Evolutionary conservation across 2,113 vertebrate genomes (phyloP), one percentile per base, ranked within the genome.

Genomic region (Oreotrochilus melanogaster): DNA sequence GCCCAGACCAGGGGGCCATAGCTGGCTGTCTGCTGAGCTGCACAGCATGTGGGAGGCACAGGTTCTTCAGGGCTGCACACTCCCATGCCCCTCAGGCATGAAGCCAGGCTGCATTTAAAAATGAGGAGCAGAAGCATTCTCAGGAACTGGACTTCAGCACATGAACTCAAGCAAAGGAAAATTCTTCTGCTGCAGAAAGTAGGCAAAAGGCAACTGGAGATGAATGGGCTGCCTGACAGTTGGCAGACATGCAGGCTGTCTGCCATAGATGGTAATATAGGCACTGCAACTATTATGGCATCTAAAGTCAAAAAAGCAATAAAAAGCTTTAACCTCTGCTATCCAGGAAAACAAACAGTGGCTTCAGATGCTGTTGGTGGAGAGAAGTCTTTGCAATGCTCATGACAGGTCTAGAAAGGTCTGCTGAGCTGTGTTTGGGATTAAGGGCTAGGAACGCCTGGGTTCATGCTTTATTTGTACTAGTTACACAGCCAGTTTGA

Each of bases 161-260:
- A 88, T 43, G 67, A 90, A 96, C 80, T 88, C 82, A 25, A 92
- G 56, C 80, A 64, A 37, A 86, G 88, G 71, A 92, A 93, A 95
- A 93, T 97, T 96, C 88, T 94, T 37, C 79, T 88, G 91, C 88
- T 86, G 64, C 69, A 93, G 86, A 96, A 95, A 92, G 94, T 94
- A 97, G 96, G 96, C 95, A 93, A 97, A 97, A 97, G 96, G 96
- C 94, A 96, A 94, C 92, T 90, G 86, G 88, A 95, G 92, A 96
- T 96, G 94, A 96, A 97, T 97, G 95, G 69, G 83, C 95, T 88
- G 88, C 95, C 88, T 97, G 95, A 97, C 88, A 93, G 92, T 65
- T 96, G 96, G 96, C 96, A 97, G 94, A 84, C 94, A 48, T 0
- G 0, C 92, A 88, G 96, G 65, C 92, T 93, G 91, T 92, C 92